A percentile compares a stretch with the other conserved stretches of the same genome.
Evolutionary conservation across 2,888 invertebrate species (phyloP).

Genomic region (Drosophila vallismaia): DNA sequence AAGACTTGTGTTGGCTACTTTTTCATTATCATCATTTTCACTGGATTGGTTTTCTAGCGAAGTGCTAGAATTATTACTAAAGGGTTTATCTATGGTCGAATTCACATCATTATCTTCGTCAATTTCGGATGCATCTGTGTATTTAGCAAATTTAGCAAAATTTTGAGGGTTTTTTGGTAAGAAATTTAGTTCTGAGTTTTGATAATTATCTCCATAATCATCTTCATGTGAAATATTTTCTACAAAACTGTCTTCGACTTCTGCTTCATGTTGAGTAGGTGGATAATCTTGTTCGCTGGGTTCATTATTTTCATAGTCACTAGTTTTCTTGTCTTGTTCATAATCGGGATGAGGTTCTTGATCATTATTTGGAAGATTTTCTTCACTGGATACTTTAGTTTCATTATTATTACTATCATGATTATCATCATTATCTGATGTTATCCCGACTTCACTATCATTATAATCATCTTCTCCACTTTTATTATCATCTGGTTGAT

Average conservation of each 20-base stretch:
- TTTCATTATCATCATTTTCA: neutral
- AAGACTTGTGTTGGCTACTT: neutral
- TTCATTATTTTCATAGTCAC: neutral
- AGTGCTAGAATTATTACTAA: neutral
- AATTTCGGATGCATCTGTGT: neutral
- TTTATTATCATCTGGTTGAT: neutral
- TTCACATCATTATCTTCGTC: neutral
- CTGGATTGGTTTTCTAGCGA: neutral
- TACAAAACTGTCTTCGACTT: neutral
- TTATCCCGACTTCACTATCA: conserved; percentile 1
- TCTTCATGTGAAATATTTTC: neutral
- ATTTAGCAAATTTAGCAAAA: neutral
- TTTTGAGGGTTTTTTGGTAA: neutral
- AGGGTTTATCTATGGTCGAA: neutral
- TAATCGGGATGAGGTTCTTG: neutral
- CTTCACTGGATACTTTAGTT: neutral
- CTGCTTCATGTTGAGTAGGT: neutral
- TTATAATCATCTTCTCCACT: neutral
- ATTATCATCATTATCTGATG: neutral
- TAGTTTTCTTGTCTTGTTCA: neutral
- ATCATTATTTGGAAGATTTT: neutral
- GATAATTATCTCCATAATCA: neutral
- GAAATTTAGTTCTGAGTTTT: neutral
- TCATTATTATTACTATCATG: too few species aligned
- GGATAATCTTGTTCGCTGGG: neutral